phyloP scores from a whole-genome alignment of 2,888 invertebrate species.

The Pocota personata region DNA sequence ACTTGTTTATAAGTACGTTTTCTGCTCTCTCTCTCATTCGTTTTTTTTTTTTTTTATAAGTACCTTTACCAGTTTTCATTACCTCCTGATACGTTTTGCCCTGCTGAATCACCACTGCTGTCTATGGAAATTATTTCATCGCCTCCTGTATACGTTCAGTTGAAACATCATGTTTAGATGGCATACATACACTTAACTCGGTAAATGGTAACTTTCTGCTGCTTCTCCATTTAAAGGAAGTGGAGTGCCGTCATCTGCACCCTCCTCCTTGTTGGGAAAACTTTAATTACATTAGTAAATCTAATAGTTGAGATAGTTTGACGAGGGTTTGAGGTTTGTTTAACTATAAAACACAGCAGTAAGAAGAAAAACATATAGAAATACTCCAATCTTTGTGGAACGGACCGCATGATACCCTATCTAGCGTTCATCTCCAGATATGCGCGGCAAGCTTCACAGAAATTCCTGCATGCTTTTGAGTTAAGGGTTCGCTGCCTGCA shows the following conservation, averaged over 20 bases:
- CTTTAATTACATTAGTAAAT: constrained; percentile 73
- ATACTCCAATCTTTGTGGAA: background rate
- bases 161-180: constrained; percentile 54
- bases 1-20: background rate
- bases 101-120: background rate
- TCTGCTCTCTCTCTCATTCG: background rate
- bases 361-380: background rate
- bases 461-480: too few relatives aligned
- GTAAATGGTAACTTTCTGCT: constrained; percentile 40
- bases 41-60: background rate
- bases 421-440: background rate
- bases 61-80: background rate
- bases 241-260: background rate
- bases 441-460: too few relatives aligned
- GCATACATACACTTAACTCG: constrained; percentile 16
- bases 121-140: constrained; percentile 19
- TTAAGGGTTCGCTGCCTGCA: too few relatives aligned
- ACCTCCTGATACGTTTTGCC: background rate
- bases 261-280: constrained; percentile 18
- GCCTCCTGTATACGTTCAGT: constrained; percentile 15
- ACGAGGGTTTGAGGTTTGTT: constrained; percentile 66
- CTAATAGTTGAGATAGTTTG: constrained; percentile 73
- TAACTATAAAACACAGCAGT: constrained; percentile 57
- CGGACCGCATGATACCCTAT: background rate
- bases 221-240: constrained; percentile 8